Base-by-base conservation (phyloP, 2,888 invertebrate genomes). In the Sphaerophoria taeniata region DNA sequence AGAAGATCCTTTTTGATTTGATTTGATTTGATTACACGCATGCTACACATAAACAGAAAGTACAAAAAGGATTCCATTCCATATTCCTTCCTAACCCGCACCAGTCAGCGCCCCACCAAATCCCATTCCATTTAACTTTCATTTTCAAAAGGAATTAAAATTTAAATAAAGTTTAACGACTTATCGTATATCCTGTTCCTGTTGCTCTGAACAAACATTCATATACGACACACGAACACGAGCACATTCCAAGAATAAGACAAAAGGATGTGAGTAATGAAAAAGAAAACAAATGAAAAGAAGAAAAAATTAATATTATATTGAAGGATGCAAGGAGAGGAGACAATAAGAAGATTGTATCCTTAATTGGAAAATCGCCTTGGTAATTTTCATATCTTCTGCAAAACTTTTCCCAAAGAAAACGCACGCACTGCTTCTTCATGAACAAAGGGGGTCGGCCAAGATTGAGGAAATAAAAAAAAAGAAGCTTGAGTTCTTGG, bases 11-110 rank as follows among this genome's bases (percentile, higher is more conserved):
- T 76, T 75, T 56, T 63, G 69, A 56, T 65, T 67, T 67, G 69
- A 80, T 85, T 80, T 80, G 81, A 85, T 85, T 85, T 85, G 85
- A 85, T 85, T 85, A 85, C 85, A 85, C 80, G 69, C 80, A 85
- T 58, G 72, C 65, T 58, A 85, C 73, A 72, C 63, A 75, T 51
- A 63, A 36, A 55, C 49, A 58, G 39, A 14, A 6, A 45, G 39
- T 39, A 53, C 45, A 63, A 75, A 60, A 81, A 74, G 55, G 73
- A 73, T 60, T 67, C 34, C 58, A 75, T 45, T 56, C 73, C 34
- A 24, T 24, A 24, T 24, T 43, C 9, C 39, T 7, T 36, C 56
- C 31, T 3, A 12, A 45, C 9, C 14, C 33, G 16, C 16, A 16
- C 2, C 2, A 16, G 9, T 11, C 11, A 4, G 11, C 3, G 16